A percentile compares a stretch with the other conserved stretches of the same genome.
Conservation (phyloP, 2,797 vertebrate genomes). For the Melanotaenia pygmaea region DNA sequence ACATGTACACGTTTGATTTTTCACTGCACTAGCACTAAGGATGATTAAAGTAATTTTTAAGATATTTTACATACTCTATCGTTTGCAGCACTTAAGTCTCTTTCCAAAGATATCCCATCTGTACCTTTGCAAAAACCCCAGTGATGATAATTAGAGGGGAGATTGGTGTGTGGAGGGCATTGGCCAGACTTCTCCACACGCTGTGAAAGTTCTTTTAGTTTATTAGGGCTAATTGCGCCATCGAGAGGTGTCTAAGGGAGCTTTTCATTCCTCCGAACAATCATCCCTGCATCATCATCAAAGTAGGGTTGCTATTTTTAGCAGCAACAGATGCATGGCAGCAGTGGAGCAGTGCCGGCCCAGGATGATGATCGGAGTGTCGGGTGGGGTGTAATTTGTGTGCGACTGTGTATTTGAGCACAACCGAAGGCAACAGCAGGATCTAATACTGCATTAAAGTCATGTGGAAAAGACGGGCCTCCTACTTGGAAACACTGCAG, state of each 20-base stretch:
- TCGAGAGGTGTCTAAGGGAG: conserved; percentile 47
- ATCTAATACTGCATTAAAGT: conserved; percentile 50
- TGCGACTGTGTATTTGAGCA: conserved; percentile 24
- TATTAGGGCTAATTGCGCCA: conserved; percentile 76
- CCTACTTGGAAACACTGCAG: conserved; percentile 26
- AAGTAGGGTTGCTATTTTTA: conserved; percentile 80
- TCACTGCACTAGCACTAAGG: neutral
- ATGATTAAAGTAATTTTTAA: neutral
- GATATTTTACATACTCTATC: neutral
- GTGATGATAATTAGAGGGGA: conserved; percentile 48
- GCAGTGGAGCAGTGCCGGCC: conserved; percentile 51
- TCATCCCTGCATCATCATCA: conserved; percentile 80
- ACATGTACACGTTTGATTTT: neutral
- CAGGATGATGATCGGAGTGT: conserved; percentile 53
- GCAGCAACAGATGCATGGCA: conserved; percentile 66
- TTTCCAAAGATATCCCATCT: conserved; percentile 33
- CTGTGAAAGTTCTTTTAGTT: conserved; percentile 65
- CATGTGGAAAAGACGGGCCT: conserved; percentile 40
- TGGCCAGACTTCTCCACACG: conserved; percentile 57
- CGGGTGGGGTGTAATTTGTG: conserved; percentile 33
- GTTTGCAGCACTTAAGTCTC: neutral
- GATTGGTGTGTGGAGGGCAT: conserved; percentile 12
- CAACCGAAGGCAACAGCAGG: conserved; percentile 38
- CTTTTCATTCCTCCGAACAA: conserved; percentile 64
- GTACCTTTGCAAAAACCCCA: conserved; percentile 38